A percentile compares a stretch with the other conserved stretches of the same genome.
These are phyloP conservation scores for Cinclus mexicanus DNA, from an alignment of 2,113 vertebrate genomes.

Conservation along the genomic window DNA sequence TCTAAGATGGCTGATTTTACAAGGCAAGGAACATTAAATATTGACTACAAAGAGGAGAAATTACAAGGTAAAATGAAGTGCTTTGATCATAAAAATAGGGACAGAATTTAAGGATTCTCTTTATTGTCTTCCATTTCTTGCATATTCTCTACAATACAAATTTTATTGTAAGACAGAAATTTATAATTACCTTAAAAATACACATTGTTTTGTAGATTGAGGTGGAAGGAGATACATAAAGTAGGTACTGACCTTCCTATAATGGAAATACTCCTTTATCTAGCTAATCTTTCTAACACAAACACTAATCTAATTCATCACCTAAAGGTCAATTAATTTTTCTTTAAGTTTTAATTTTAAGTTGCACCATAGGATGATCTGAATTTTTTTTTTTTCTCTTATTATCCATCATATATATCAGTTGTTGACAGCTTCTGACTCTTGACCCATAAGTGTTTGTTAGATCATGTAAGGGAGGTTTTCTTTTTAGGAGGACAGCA, in stretches of 20 bases:
- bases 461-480: not conserved
- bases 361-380: not conserved
- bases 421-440: not conserved
- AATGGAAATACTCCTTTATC: not conserved
- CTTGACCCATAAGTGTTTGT: not conserved
- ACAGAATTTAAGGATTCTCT: not conserved
- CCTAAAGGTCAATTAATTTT: not conserved
- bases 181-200: not conserved
- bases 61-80: not conserved
- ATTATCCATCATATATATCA: not conserved
- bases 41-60: not conserved
- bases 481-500: not conserved
- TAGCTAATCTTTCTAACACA: not conserved
- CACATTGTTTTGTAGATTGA: not conserved
- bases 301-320: not conserved
- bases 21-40: not conserved
- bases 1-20: not conserved
- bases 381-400: not conserved
- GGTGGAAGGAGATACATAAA: not conserved
- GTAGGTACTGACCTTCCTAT: not conserved
- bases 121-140: not conserved
- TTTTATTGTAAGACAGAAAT: not conserved
- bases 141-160: rapidly evolving
- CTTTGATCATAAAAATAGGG: not conserved
- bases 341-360: not conserved